Percentiles rank a stretch among this genome's conserved stretches.
Evolutionary conservation across 2,113 vertebrate genomes (phyloP).

Genomic region (Elgaria multicarinata): DNA sequence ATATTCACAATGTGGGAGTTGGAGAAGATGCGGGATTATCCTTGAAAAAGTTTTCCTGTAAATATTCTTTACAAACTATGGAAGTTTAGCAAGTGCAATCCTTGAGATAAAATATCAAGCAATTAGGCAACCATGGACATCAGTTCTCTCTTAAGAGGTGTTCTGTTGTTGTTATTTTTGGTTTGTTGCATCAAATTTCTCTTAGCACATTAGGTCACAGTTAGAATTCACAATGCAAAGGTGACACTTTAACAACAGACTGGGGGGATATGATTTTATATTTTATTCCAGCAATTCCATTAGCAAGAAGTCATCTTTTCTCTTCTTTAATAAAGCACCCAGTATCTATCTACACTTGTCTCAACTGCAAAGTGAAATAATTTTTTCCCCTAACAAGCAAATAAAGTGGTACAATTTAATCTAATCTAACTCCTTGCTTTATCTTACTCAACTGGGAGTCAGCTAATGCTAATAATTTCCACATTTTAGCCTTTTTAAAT

Average conservation of each 20-base stretch:
- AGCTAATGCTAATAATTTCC: slow-evolving; percentile 32
- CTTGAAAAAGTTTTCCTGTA: neutral
- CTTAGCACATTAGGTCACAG: neutral
- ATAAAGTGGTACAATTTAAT: slow-evolving; percentile 34
- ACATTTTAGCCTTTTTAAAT: slow-evolving; percentile 30
- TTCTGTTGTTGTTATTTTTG: neutral
- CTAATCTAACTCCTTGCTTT: slow-evolving; percentile 33
- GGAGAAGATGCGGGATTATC: neutral
- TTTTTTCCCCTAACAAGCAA: slow-evolving; percentile 40
- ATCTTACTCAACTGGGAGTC: neutral
- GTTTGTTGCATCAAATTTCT: neutral
- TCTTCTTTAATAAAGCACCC: neutral
- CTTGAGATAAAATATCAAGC: neutral
- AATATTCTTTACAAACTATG: neutral
- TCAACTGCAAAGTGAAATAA: slow-evolving; percentile 27
- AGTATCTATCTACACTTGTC: neutral
- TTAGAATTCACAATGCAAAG: neutral
- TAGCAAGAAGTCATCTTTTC: slow-evolving; percentile 1
- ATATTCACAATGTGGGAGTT: neutral
- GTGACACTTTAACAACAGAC: slow-evolving; percentile 12
- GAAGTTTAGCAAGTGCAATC: neutral
- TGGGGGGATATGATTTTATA: neutral
- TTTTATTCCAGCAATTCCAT: slow-evolving; percentile 8
- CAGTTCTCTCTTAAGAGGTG: neutral
- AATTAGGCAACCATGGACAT: neutral